Percentiles rank a stretch among this genome's conserved stretches.
phyloP scores from a whole-genome alignment of 2,888 invertebrate species.

The Drosophila testacea region DNA sequence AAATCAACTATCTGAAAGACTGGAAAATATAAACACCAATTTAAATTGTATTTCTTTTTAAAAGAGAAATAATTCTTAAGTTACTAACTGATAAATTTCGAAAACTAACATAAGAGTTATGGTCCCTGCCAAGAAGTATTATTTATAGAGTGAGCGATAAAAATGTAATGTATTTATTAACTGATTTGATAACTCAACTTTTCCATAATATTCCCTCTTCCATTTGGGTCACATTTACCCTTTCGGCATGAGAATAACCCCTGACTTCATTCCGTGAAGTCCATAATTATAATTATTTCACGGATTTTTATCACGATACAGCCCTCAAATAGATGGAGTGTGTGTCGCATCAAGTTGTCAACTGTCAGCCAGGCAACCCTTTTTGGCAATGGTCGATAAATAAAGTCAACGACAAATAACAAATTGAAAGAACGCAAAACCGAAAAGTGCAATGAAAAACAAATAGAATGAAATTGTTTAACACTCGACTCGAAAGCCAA shows the following conservation, averaged over 20 bases:
- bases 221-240: neutral
- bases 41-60: no score
- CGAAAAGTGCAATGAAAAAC: conserved; percentile 66
- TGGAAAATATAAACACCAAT: no score
- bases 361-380: conserved; percentile 47
- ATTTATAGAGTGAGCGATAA: neutral
- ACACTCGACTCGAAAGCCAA: conserved; percentile 59
- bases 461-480: conserved; percentile 74
- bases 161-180: conserved; percentile 24
- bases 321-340: conserved; percentile 29
- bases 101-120: no score
- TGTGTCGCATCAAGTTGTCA: conserved; percentile 55
- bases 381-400: conserved; percentile 58
- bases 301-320: conserved; percentile 41
- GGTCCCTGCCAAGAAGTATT: no score
- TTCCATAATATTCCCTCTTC: neutral
- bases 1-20: no score
- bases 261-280: conserved; percentile 28
- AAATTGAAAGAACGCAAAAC: conserved; percentile 51
- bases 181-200: conserved; percentile 14
- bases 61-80: no score
- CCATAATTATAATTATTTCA: conserved; percentile 62
- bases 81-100: no score
- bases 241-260: conserved; percentile 6
- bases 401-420: conserved; percentile 46